Conservation (phyloP, 2,113 vertebrate genomes). For the Ornithorhynchus anatinus region DNA sequence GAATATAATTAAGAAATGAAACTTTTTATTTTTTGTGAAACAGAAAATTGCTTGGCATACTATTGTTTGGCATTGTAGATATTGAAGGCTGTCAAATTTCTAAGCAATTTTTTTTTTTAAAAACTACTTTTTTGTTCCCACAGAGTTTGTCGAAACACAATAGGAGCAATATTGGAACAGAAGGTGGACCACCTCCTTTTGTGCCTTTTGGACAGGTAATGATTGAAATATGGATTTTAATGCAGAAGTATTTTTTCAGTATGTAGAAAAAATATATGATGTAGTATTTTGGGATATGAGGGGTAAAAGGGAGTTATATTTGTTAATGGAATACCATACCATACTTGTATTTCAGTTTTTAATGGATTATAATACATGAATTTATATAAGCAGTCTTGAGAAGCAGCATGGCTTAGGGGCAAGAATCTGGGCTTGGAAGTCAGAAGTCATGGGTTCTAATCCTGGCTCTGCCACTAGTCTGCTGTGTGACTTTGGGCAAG, state of each 20-base stretch:
- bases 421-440: too few species aligned
- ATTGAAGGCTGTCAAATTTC: not conserved
- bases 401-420: too few species aligned
- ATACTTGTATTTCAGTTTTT: too few species aligned
- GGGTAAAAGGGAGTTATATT: not conserved
- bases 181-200: constrained; percentile 98
- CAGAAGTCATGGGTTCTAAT: too few species aligned
- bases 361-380: too few species aligned
- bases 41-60: too few species aligned
- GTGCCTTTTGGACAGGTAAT: constrained; percentile 94
- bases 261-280: not conserved
- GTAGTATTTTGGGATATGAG: not conserved
- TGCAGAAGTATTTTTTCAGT: constrained; percentile 14
- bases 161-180: constrained; percentile 92
- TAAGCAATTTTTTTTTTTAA: too few species aligned
- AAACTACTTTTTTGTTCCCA: constrained; percentile 20
- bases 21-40: too few species aligned
- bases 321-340: not conserved
- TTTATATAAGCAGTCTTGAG: too few species aligned
- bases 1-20: too few species aligned
- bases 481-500: too few species aligned
- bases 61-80: not conserved
- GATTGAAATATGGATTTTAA: constrained; percentile 9
- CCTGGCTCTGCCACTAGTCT: too few species aligned
- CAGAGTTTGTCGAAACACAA: constrained; percentile 96